Conservation (phyloP, 1,140 invertebrate genomes). For the Listronotus oregonensis region DNA sequence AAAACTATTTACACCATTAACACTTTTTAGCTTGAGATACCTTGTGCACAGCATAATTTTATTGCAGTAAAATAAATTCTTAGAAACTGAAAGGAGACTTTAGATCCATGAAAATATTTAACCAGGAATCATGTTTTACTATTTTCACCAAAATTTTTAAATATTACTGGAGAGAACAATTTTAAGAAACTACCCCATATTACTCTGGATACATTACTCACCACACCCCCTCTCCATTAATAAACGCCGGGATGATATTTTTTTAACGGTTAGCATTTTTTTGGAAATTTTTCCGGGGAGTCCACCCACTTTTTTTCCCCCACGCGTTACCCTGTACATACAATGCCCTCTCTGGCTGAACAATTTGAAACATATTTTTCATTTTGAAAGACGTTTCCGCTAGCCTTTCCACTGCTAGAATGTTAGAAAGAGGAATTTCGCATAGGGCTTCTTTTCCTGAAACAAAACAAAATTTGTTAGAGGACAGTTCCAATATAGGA, state of each 20-base stretch:
- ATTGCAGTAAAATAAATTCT: too few species aligned
- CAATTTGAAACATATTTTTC: conserved; percentile 90
- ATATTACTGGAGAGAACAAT: too few species aligned
- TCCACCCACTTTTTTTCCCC: conserved; percentile 93
- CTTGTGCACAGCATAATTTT: too few species aligned
- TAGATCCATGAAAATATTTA: too few species aligned
- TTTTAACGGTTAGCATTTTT: conserved; percentile 76
- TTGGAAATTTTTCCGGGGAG: conserved; percentile 81
- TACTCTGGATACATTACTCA: conserved; percentile 54
- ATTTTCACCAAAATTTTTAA: too few species aligned
- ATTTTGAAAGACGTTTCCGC: conserved; percentile 84
- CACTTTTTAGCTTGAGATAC: too few species aligned
- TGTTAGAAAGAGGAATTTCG: conserved; percentile 81
- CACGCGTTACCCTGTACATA: conserved; percentile 86
- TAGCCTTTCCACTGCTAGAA: conserved; percentile 80
- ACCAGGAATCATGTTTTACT: too few species aligned
- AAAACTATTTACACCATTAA: too few species aligned
- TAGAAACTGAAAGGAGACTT: too few species aligned
- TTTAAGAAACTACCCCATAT: too few species aligned
- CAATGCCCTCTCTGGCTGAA: conserved; percentile 68
- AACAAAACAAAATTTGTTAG: conserved; percentile 16
- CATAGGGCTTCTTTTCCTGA: conserved; percentile 70
- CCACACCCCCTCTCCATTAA: conserved; percentile 84
- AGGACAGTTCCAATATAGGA: too few species aligned
- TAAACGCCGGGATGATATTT: conserved; percentile 83